phyloP scores from a whole-genome alignment of 2,888 invertebrate species.

The Trypoxylon attenuatum region DNA sequence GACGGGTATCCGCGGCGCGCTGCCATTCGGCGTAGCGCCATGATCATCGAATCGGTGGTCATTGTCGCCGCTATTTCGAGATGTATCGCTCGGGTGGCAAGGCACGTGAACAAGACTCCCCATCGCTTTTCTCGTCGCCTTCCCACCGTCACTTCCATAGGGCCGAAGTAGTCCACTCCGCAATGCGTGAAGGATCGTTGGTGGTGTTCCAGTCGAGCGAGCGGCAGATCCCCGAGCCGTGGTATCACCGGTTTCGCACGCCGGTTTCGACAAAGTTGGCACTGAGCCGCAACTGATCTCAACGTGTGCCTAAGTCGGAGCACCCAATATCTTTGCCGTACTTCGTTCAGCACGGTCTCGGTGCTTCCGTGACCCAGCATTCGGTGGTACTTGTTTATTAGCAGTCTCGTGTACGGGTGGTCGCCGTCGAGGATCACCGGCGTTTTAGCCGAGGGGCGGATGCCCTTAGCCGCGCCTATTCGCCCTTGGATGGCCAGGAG shows the following conservation, averaged over 20 bases:
- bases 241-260: constrained; percentile 23
- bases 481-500: not conserved
- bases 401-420: not conserved
- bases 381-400: constrained; percentile 19
- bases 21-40: not conserved
- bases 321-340: constrained; percentile 34
- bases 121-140: constrained; percentile 8
- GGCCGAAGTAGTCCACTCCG: constrained; percentile 34
- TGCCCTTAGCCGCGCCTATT: not conserved
- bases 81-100: constrained; percentile 40
- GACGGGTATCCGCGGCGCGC: constrained; percentile 34
- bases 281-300: constrained; percentile 4
- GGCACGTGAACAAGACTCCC: constrained; percentile 25
- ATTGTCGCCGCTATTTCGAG: not conserved
- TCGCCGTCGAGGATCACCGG: not conserved
- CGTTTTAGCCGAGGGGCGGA: not conserved
- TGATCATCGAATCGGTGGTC: not conserved
- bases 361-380: constrained; percentile 17
- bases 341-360: constrained; percentile 37
- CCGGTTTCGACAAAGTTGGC: constrained; percentile 14
- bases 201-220: constrained; percentile 14
- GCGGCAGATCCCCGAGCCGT: constrained; percentile 24
- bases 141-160: constrained; percentile 24
- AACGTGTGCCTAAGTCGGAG: not conserved
- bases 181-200: constrained; percentile 25